phyloP scores from a whole-genome alignment of 2,113 vertebrate species.

The Platichthys flesus region DNA sequence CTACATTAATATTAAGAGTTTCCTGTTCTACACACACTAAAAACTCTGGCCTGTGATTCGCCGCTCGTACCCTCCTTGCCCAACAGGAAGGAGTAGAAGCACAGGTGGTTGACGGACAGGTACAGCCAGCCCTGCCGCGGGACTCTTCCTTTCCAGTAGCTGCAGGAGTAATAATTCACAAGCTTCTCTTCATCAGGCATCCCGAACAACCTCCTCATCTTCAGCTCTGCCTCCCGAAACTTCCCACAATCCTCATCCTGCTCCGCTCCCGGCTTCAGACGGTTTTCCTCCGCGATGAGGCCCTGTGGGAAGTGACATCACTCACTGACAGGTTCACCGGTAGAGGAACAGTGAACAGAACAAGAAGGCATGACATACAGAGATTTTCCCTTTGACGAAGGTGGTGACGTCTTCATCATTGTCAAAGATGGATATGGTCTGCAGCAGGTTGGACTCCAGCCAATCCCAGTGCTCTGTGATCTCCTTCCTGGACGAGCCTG shows the following conservation, averaged over 20 bases:
- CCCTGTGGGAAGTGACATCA: slow-evolving; percentile 81
- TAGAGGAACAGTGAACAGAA: neutral
- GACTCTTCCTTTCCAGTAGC: slow-evolving; percentile 96
- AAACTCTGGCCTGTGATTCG: slow-evolving; percentile 24
- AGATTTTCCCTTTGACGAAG: slow-evolving; percentile 98
- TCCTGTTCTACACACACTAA: neutral
- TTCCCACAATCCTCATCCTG: slow-evolving; percentile 93
- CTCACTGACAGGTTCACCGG: neutral
- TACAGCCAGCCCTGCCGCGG: slow-evolving; percentile 98
- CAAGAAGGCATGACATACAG: slow-evolving; percentile 78
- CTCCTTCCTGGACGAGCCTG: slow-evolving; percentile 94
- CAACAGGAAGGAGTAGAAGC: slow-evolving; percentile 97
- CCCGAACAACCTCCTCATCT: slow-evolving; percentile 95
- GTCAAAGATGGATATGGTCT: slow-evolving; percentile 97
- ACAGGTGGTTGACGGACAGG: slow-evolving; percentile 95
- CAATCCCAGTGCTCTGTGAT: slow-evolving; percentile 98
- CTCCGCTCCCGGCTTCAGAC: slow-evolving; percentile 86
- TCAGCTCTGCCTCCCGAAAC: slow-evolving; percentile 95
- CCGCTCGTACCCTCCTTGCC: slow-evolving; percentile 91
- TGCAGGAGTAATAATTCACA: slow-evolving; percentile 99
- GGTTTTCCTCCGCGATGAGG: slow-evolving; percentile 97
- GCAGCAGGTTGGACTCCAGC: slow-evolving; percentile 95
- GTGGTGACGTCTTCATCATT: slow-evolving; percentile 96
- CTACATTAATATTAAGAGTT: neutral
- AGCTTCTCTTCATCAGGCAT: slow-evolving; percentile 98